Evolutionary conservation across 2,113 vertebrate species (phyloP), one percentile per base, ranked within the genome.

Genomic region (Bos indicus): DNA sequence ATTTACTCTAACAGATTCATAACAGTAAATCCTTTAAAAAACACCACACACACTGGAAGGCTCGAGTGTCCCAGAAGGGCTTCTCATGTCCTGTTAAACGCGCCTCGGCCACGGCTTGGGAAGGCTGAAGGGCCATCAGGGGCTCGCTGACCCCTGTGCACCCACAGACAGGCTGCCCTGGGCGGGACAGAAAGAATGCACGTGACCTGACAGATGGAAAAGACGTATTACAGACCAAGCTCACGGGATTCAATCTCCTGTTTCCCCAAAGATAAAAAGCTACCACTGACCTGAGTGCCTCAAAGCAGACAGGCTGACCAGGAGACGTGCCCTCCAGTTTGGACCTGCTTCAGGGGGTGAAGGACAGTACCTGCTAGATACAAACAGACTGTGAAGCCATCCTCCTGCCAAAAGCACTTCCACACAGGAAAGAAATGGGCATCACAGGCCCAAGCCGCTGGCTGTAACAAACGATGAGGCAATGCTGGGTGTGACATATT

Each of bases 1-100:
- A 92, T 98, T 97, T 57, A 97, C 28, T 48, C 71, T 95, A 90
- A 96, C 83, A 25, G 95, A 96, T 64, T 85, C 97, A 92, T 97
- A 96, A 97, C 48, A 98, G 89, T 30, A 10, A 1, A 0, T 5
- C 64, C 87, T 87, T 17, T 96, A 48, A 48, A 91, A 88, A 91
- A 82, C 5, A 23, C 0, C n/a, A 48, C 84, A 15, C 92, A 95
- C 71, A 93, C 88, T 67, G 23, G 26, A 77, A 59, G 64, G 84
- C 91, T 97, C 91, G 97, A 94, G 17, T 80, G 88, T 43, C 92
- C 95, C 94, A 84, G 7, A 59, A 36, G 8, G 80, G 51, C 36
- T 36, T 71, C 40, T 9, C 14, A 33, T 94, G n/a, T 48, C 2
- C 43, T 25, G 15, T 26, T 71, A 11, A 8, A 57, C 26, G 46